Evolutionary conservation across 1,140 invertebrate genomes (phyloP), one percentile per base, ranked within the genome.

Genomic region (Bombus picipes): DNA sequence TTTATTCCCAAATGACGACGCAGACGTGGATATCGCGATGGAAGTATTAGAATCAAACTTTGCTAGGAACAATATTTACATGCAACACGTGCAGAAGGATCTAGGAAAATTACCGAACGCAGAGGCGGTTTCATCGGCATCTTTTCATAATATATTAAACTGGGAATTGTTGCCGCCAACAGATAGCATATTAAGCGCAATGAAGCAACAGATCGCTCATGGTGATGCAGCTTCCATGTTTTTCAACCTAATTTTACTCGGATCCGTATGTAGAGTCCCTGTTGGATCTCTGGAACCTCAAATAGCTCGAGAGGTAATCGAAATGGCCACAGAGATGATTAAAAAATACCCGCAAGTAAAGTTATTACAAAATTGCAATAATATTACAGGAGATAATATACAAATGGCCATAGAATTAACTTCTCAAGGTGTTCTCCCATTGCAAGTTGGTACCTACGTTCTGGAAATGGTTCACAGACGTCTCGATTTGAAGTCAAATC

Each of bases 1-100:
- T 89, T 88, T 97, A 34, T 96, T 97, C 89, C 96, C 96, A 13
- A 92, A 91, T 76, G 91, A 94, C 79, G 89, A 95, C n/a, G 91
- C 94, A 59, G 95, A 96, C 77, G 93, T 96, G 32, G 65, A 93
- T 43, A 89, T 96, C 6, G 93, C 96, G 4, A 94, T 95, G 89
- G 89, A 95, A 81, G 95, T 97, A 62, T 88, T 96, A 62, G 87
- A 87, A 39, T 96, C 96, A 1, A 91, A 94, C 15, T 96, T 96
- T 91, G 93, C 95, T 73, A 89, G 91, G 79, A 92, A 95, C 87
- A 94, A 96, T 92, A 57, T 91, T 81, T 92, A 94, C 92, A 87
- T 95, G 94, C 92, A 83, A 87, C 82, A 76, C 5, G 76, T 96
- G 15, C 90, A 92, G n/a, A 81, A 94, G 74, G 93, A 95, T 34